Evolutionary conservation across 2,797 vertebrate genomes (phyloP), one percentile per base, ranked within the genome.

Genomic region (Pygocentrus nattereri): DNA sequence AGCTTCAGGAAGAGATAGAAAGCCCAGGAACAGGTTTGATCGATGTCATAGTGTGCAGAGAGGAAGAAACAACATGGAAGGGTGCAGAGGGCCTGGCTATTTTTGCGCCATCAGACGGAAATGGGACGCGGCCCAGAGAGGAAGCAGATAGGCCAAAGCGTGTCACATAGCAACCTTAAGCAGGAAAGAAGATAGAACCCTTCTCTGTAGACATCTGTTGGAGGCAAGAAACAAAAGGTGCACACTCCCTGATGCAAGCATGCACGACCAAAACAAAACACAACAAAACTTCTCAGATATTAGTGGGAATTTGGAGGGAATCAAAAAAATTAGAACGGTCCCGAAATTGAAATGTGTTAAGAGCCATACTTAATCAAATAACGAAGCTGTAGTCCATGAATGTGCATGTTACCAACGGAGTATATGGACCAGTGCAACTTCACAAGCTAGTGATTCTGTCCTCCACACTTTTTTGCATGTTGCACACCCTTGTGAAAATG

Each of bases 1-100:
- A 94, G 93, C 92, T 93, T 91, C 95, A 96, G 97, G 96, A 97
- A 97, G 93, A 95, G 96, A 96, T 95, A 96, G 94, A 95, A 96
- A 95, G 93, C 93, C 90, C 92, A 89, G 93, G 93, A 95, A 93
- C 91, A 93, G 89, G 92, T 92, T 94, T 96, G 96, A 97, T 95
- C 92, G 94, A 96, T 95, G 96, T 95, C 94, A 92, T 95, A 88
- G 92, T 92, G 91, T 81, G 93, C 86, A 90, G 88, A 94, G 91
- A 96, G 95, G 94, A 97, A 97, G 96, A 95, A 95, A 93, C 87
- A 92, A 92, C 92, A 87, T 87, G 91, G 85, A 80, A 91, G 92
- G 95, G 94, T 92, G 89, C 92, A 82, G 83, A 84, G 92, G 85
- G 87, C 85, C 92, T 87, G 90, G 96, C 94, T 97, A 96, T 98